These are phyloP conservation scores for Elanoides forficatus DNA, from an alignment of 2,113 vertebrate species.

Conservation along the genomic window DNA sequence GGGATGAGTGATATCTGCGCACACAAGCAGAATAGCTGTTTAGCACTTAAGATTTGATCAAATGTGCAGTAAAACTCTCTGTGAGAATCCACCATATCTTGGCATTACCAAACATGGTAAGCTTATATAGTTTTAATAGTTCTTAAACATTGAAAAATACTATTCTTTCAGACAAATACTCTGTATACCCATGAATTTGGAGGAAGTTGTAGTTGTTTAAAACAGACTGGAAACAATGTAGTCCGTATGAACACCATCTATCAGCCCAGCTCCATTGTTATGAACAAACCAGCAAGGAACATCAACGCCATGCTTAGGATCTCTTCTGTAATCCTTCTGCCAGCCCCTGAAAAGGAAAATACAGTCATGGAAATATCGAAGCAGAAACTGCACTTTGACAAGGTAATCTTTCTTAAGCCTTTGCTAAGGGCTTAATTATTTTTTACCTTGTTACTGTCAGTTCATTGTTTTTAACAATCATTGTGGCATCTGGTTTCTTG, in stretches of 20 bases:
- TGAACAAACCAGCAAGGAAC: constrained; percentile 93
- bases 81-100: background rate
- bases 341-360: constrained; percentile 79
- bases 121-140: background rate
- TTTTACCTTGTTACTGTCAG: constrained; percentile 90
- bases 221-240: constrained; percentile 81
- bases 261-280: constrained; percentile 84
- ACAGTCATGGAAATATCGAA: background rate
- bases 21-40: background rate
- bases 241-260: constrained; percentile 82
- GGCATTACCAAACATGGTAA: background rate
- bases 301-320: constrained; percentile 68
- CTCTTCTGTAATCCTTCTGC: constrained; percentile 86
- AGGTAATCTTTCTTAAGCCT: background rate
- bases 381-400: background rate
- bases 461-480: constrained; percentile 85
- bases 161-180: background rate
- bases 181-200: background rate
- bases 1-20: background rate
- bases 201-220: background rate
- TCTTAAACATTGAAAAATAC: background rate
- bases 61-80: background rate
- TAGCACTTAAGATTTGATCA: background rate
- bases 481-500: constrained; percentile 89
- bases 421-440: background rate